Evolutionary conservation across 2,113 vertebrate genomes (phyloP).

Genomic region (Xyliphius kryptos): DNA sequence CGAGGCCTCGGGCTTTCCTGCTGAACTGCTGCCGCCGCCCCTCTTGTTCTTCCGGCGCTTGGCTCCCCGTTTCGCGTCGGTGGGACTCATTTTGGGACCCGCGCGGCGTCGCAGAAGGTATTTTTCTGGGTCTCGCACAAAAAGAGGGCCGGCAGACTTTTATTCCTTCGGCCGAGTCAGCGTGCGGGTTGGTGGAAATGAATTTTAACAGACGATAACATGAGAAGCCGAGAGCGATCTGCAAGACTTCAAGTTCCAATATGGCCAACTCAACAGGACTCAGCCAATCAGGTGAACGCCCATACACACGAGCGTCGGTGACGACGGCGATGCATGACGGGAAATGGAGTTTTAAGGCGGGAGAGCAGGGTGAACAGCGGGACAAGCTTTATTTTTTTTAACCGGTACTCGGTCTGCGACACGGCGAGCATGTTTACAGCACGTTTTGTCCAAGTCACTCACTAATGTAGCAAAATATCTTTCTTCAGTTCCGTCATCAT

Average conservation of each 20-base stretch:
- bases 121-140: not conserved
- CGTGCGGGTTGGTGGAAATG: conserved; percentile 31
- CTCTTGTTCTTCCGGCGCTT: conserved; percentile 95
- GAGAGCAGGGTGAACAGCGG: no score
- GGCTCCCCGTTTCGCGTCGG: conserved; percentile 87
- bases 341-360: conserved; percentile 50
- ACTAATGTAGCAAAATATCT: no score
- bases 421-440: no score
- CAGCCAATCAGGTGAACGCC: conserved; percentile 52
- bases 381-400: no score
- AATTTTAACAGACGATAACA: conserved; percentile 51
- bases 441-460: no score
- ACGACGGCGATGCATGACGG: conserved; percentile 39
- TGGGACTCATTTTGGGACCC: conserved; percentile 56
- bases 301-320: conserved; percentile 43
- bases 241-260: conserved; percentile 72
- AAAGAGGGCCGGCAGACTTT: conserved; percentile 41
- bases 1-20: conserved; percentile 67
- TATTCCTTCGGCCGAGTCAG: conserved; percentile 37
- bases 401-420: no score
- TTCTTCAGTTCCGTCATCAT: no score
- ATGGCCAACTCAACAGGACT: conserved; percentile 64
- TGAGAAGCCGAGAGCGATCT: conserved; percentile 49
- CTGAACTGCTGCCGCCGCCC: conserved; percentile 74
- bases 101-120: no score